Percentiles rank a stretch among this genome's conserved stretches.
Conservation (phyloP, 2,888 invertebrate genomes). For the Cinara cedri region DNA sequence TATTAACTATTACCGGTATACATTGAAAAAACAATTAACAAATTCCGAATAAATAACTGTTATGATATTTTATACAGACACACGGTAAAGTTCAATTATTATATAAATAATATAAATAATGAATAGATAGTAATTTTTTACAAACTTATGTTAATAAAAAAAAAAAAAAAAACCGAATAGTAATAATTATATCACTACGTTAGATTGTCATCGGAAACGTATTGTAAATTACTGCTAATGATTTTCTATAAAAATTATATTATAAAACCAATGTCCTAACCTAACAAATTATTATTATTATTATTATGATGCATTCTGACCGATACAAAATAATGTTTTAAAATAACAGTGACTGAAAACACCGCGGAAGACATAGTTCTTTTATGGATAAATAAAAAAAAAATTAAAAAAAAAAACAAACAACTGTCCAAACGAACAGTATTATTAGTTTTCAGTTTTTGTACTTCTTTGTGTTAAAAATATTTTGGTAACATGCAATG, state of each 20-base stretch:
- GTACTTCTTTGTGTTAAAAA: conserved; percentile 21
- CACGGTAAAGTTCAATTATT: not conserved
- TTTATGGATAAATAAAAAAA: not conserved
- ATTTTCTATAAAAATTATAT: too few species aligned
- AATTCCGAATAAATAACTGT: too few species aligned
- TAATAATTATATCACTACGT: conserved; percentile 18
- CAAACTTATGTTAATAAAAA: conserved; percentile 24
- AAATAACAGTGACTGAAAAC: not conserved
- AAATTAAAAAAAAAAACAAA: not conserved
- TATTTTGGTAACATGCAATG: conserved; percentile 40
- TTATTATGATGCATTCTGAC: too few species aligned
- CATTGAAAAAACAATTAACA: too few species aligned
- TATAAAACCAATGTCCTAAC: too few species aligned
- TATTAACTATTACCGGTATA: too few species aligned
- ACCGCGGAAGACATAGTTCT: conserved; percentile 31
- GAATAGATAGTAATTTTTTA: not conserved
- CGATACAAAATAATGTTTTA: too few species aligned
- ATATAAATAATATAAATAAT: not conserved
- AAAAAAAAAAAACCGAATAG: not conserved
- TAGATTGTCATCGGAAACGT: conserved; percentile 37
- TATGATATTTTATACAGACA: not conserved
- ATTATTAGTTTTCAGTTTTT: not conserved
- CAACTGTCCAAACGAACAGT: not conserved
- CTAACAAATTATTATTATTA: too few species aligned
- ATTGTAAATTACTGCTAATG: not conserved